These are phyloP conservation scores for Chelonus formosanus DNA, from an alignment of 2,888 invertebrate genomes.

Conservation along the genomic window DNA sequence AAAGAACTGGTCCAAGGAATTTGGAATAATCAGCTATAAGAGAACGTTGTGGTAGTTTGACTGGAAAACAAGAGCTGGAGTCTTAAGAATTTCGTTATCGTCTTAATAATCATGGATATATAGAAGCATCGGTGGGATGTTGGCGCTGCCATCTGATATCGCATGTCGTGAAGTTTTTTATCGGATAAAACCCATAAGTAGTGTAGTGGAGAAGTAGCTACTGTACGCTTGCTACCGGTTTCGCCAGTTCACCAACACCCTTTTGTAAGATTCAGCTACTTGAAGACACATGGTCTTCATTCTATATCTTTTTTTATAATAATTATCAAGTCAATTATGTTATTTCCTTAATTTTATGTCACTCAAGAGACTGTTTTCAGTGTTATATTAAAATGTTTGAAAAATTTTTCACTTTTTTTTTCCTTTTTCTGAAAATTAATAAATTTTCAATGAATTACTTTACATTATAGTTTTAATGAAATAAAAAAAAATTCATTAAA, in stretches of 20 bases:
- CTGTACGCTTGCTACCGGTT: conserved; percentile 41
- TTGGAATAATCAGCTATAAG: too few relatives aligned
- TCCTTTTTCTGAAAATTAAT: too few relatives aligned
- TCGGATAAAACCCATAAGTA: conserved; percentile 27
- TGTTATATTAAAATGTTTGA: not conserved
- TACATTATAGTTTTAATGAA: too few relatives aligned
- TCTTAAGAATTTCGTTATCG: too few relatives aligned
- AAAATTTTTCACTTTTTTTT: too few relatives aligned
- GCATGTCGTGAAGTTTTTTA: conserved; percentile 23
- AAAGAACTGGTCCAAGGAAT: too few relatives aligned
- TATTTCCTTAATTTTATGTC: conserved; percentile 2
- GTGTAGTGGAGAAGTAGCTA: conserved; percentile 27
- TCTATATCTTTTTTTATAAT: not conserved
- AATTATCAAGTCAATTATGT: conserved; percentile 2
- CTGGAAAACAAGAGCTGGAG: too few relatives aligned
- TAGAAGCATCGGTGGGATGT: too few relatives aligned
- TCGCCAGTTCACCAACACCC: conserved; percentile 40
- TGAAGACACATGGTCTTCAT: not conserved
- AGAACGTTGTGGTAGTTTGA: too few relatives aligned
- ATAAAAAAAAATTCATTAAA: too few relatives aligned
- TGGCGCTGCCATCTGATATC: conserved; percentile 15
- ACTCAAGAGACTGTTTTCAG: conserved; percentile 12
- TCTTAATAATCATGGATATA: too few relatives aligned
- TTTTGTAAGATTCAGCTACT: conserved; percentile 4
- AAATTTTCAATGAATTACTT: not conserved